Conservation (phyloP, 1,140 invertebrate species). For the Drosophila eugracilis region DNA sequence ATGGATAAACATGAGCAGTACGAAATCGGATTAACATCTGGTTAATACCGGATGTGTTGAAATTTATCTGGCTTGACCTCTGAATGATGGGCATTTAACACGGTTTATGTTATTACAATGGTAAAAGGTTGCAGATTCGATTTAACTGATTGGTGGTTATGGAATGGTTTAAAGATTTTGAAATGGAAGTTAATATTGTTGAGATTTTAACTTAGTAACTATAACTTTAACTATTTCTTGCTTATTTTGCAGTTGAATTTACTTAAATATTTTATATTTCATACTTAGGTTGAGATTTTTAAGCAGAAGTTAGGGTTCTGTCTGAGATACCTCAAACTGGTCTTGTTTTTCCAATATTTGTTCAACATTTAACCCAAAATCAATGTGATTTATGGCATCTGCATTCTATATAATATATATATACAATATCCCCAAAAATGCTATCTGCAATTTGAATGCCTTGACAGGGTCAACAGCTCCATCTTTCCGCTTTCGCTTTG, state of each 20-base stretch:
- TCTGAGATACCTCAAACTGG: too few relatives aligned
- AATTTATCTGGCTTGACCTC: neutral
- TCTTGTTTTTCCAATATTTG: neutral
- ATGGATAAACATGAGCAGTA: constrained; percentile 7
- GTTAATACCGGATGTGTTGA: constrained; percentile 7
- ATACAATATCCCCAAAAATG: neutral
- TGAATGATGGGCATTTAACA: constrained; percentile 3
- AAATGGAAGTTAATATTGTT: too few relatives aligned
- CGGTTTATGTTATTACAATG: neutral
- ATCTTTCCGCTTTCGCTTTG: constrained; percentile 38
- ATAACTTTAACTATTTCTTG: too few relatives aligned
- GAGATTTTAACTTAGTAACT: too few relatives aligned
- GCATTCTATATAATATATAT: constrained; percentile 16
- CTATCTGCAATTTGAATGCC: neutral
- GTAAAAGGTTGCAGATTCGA: too few relatives aligned
- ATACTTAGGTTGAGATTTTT: too few relatives aligned
- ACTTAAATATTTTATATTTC: too few relatives aligned
- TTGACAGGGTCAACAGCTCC: constrained; percentile 48
- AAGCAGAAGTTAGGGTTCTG: too few relatives aligned
- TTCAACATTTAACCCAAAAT: neutral
- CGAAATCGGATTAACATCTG: constrained; percentile 24
- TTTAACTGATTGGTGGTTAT: too few relatives aligned
- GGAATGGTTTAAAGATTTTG: too few relatives aligned
- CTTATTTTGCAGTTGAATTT: too few relatives aligned
- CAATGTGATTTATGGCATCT: neutral